Conservation (phyloP, 1,140 invertebrate species). For the Mercenaria mercenaria region DNA sequence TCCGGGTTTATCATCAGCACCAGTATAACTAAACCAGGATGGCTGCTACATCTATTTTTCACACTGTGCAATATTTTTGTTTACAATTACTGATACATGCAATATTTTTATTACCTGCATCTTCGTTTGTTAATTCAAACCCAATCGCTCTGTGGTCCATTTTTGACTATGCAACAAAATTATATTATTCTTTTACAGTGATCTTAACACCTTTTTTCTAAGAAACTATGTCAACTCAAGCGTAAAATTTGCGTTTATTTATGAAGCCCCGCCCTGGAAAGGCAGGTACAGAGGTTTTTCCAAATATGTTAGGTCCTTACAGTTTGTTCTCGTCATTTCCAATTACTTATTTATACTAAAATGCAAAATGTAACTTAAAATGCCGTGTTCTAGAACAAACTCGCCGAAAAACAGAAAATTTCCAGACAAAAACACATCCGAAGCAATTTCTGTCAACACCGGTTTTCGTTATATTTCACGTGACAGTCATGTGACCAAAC, state of each 20-base stretch:
- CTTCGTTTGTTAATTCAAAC: neutral
- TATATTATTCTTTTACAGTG: neutral
- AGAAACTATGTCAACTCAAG: neutral
- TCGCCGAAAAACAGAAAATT: too few species aligned
- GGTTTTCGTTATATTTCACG: neutral
- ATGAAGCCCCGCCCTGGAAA: neutral
- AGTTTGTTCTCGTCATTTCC: too few species aligned
- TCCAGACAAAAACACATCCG: neutral
- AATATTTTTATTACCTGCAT: neutral
- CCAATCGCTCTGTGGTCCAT: neutral
- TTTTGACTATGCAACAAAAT: neutral
- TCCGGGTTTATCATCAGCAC: too few species aligned
- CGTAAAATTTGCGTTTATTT: neutral
- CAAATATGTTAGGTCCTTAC: too few species aligned
- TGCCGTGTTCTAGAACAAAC: neutral
- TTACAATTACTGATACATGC: too few species aligned
- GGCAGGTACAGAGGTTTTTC: too few species aligned
- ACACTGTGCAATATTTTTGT: too few species aligned
- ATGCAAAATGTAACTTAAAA: too few species aligned
- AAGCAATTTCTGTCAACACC: neutral
- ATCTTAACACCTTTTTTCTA: neutral
- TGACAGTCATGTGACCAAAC: slow-evolving; percentile 1
- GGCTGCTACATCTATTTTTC: too few species aligned
- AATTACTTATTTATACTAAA: too few species aligned
- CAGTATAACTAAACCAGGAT: too few species aligned